Base-by-base conservation (phyloP, 2,113 vertebrate species). In the Myrmophylax atrothorax region DNA sequence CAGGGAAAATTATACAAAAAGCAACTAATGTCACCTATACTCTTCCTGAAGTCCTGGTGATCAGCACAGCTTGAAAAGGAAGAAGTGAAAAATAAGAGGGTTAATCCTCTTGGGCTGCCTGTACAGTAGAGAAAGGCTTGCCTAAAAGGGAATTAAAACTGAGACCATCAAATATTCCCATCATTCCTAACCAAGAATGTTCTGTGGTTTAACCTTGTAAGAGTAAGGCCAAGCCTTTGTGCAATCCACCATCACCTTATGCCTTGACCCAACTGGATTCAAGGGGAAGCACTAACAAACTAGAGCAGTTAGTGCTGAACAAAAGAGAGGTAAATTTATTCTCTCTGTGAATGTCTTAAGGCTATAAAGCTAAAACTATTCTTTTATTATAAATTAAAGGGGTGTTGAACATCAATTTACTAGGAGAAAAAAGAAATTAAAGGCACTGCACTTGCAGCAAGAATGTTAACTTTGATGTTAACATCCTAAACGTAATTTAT, bases 381-480 rank as follows among this genome's bases (percentile, higher is more conserved):
- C 7, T 60, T 91, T 80, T 70, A 92, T 53, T 85, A 88, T 72
- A 90, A 88, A 78, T 68, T 87, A 85, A 92, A 89, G 42, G 22
- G 56, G 18, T 82, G 23, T 67, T 64, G 52, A 93, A 46, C 22
- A 84, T 60, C 64, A 87, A 77, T 87, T 94, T 92, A 56, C 38
- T 55, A 60, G 20, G 16, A 38, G 22, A 24, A 46, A 70, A 81
- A 81, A 68, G 44, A 80, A 84, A 49, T 24, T 40, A 76, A 88
- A 89, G 25, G 19, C 55, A 44, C 9, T 69, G 69, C 20, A 67
- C 38, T 84, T 67, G 40, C 42, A 81, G 73, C 31, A 53, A 94
- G 67, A 84, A 90, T 28, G n/a, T 84, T 93, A 95, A 78, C 74
- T 94, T 78, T 83, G 58, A 85, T 47, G 20, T 72, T 73, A 90